Evolutionary conservation across 2,797 vertebrate genomes (phyloP), one percentile per base, ranked within the genome.

Genomic region (Phyllotis vaccarum): DNA sequence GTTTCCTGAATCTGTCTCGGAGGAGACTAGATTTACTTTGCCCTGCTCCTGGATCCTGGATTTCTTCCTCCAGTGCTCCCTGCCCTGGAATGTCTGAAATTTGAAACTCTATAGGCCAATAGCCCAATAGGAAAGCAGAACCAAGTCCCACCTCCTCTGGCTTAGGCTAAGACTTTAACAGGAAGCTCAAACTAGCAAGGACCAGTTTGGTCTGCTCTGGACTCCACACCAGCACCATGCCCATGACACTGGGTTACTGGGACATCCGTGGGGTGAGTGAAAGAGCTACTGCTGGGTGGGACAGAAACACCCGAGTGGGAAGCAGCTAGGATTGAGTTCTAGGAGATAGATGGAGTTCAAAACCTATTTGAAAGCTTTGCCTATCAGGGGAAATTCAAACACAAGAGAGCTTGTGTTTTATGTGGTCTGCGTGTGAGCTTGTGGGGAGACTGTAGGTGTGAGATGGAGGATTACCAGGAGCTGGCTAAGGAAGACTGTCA

Each of bases 241-340:
- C 98, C 0, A 96, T 99, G 97, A 98, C 68, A 3, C 94, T 99
- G 72, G 99, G 97, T 13, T 99, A 99, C 97, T 99, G 99, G 99
- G 99, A 99, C 10, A 98, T 99, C 43, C 98, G 99, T 0, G 99
- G 99, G 99, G 99, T 99, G 90, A 98, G 97, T 4, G 7, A n/a
- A 43, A 62, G n/a, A 10, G 29, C 3, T 68, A 31, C 40, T 64
- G 40, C 60, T 85, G 60, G 24, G 80, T 82, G 80, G 40, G 60
- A 49, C 40, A 46, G 27, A 49, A 5, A 31, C 11, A 43, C 34
- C 34, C 40, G 2, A 12, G 29, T 46, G 29, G 56, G 66, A 27
- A 87, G 68, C 12, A 72, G 49, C 49, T 56, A 87, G 14, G 22
- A 34, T 49, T 54, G 22, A 29, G 29, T 34, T 81, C 43, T 6